These are phyloP conservation scores for Sepioteuthis lessoniana DNA, from an alignment of 2,888 invertebrate species.

Conservation along the genomic window DNA sequence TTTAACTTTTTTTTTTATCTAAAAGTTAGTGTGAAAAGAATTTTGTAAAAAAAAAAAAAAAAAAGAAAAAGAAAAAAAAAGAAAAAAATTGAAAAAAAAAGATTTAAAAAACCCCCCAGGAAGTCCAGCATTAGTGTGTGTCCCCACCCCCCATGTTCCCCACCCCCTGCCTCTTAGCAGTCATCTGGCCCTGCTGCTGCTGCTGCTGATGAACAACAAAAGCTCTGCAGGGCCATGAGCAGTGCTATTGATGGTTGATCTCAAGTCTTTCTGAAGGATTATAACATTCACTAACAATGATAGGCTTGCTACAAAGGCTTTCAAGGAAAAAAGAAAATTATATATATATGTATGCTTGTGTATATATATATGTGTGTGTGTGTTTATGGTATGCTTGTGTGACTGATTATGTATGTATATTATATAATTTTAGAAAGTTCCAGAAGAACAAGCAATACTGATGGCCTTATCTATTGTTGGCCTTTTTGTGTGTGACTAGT, in stretches of 20 bases:
- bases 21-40: not conserved
- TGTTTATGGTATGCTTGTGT: not conserved
- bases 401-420: not conserved
- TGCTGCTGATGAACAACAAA: not conserved
- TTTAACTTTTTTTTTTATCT: constrained; percentile 13
- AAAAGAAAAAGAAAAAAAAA: too few species aligned
- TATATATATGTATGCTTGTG: not conserved
- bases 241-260: constrained; percentile 33
- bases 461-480: not conserved
- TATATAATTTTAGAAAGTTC: constrained; percentile 8
- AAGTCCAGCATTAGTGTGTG: not conserved
- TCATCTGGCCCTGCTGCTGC: not conserved
- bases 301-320: not conserved
- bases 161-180: not conserved
- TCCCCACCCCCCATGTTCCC: too few species aligned
- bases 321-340: not conserved
- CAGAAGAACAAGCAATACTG: not conserved
- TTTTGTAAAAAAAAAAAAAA: too few species aligned
- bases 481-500: constrained; percentile 16
- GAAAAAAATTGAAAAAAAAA: too few species aligned
- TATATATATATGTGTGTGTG: not conserved
- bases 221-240: not conserved
- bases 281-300: not conserved
- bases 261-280: constrained; percentile 25
- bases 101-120: too few species aligned